A percentile compares a stretch with the other conserved stretches of the same genome.
Conservation (phyloP, 2,797 vertebrate species). For the Gastrophryne carolinensis region DNA sequence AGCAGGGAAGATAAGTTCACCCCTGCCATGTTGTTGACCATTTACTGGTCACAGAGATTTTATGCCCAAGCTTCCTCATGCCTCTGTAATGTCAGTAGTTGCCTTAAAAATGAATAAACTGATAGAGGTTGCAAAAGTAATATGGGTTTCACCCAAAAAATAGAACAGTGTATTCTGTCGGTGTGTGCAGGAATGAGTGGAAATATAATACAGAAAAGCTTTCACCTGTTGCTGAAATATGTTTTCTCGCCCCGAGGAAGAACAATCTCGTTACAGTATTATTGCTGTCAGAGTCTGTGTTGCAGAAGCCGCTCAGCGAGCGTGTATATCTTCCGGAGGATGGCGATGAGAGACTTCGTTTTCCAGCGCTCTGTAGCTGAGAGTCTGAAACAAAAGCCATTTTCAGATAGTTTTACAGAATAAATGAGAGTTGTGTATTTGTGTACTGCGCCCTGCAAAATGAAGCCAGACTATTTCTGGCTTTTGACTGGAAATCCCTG, state of each 20-base stretch:
- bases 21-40: no score
- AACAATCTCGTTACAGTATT: conserved; percentile 66
- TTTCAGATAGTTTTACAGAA: conserved; percentile 10
- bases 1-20: no score
- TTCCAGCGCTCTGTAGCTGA: not conserved
- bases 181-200: conserved; percentile 17
- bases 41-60: no score
- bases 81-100: not conserved
- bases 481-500: no score
- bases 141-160: not conserved
- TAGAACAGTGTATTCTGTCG: not conserved
- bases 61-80: no score
- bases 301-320: conserved; percentile 40
- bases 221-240: conserved; percentile 65
- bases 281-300: conserved; percentile 55
- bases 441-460: not conserved
- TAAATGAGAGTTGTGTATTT: conserved; percentile 1
- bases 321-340: conserved; percentile 10
- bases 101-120: not conserved
- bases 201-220: conserved; percentile 10
- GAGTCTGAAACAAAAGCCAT: conserved; percentile 30
- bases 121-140: not conserved
- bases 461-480: not conserved
- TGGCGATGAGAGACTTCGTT: not conserved
- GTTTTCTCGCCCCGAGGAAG: conserved; percentile 69